These are phyloP conservation scores for Acipenser ruthenus DNA, from an alignment of 2,797 vertebrate genomes.

Conservation along the genomic window DNA sequence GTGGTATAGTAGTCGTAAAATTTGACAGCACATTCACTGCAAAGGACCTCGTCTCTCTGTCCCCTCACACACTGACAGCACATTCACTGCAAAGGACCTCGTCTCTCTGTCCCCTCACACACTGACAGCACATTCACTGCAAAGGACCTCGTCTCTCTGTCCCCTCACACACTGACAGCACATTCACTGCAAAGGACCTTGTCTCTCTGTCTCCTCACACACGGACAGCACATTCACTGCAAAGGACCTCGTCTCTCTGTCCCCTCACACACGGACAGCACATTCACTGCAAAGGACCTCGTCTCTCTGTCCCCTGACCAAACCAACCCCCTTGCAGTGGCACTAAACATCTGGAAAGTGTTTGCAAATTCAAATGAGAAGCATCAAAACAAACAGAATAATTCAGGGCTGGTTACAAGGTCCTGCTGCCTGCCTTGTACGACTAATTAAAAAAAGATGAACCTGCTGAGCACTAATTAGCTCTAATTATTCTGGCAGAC, in stretches of 20 bases:
- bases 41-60: too few species aligned
- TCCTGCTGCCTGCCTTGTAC: slow-evolving; percentile 39
- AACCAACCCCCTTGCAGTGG: slow-evolving; percentile 23
- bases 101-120: too few species aligned
- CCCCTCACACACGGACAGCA: slow-evolving; percentile 7
- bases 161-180: too few species aligned
- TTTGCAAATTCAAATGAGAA: slow-evolving; percentile 52
- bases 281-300: slow-evolving; percentile 1
- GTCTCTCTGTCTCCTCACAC: too few species aligned
- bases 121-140: too few species aligned
- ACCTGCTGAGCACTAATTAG: slow-evolving; percentile 53
- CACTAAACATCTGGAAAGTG: slow-evolving; percentile 39
- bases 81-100: too few species aligned
- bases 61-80: too few species aligned
- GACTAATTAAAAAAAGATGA: slow-evolving; percentile 63
- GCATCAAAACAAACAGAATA: slow-evolving; percentile 54
- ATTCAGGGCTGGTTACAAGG: slow-evolving; percentile 44
- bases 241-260: neutral
- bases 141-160: too few species aligned
- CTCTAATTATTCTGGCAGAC: slow-evolving; percentile 50
- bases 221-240: too few species aligned
- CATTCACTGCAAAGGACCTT: too few species aligned
- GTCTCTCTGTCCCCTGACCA: slow-evolving; percentile 19
- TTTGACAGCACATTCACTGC: too few species aligned
- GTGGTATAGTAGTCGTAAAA: too few species aligned